Evolutionary conservation across 1,140 invertebrate species (phyloP).

Genomic region (Drosophila punjabiensis): DNA sequence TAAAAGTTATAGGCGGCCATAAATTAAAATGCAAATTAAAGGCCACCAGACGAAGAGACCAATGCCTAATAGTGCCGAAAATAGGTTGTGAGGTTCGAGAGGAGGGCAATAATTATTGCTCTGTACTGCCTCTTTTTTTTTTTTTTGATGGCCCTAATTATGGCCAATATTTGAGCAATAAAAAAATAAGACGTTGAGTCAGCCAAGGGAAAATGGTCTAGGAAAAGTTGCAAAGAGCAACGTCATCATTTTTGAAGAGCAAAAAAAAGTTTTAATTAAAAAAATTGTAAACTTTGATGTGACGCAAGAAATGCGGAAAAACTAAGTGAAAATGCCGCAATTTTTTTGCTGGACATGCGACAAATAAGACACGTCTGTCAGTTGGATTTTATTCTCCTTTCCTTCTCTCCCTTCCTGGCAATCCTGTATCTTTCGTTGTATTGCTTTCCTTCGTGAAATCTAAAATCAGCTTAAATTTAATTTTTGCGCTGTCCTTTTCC

Average conservation of each 20-base stretch:
- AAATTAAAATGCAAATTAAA: constrained; percentile 83
- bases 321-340: constrained; percentile 33
- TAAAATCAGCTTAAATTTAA: constrained; percentile 78
- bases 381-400: constrained; percentile 20
- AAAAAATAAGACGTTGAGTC: constrained; percentile 52
- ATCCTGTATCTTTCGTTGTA: constrained; percentile 10
- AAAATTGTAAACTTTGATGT: constrained; percentile 47
- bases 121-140: constrained; percentile 47
- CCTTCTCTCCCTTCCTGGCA: constrained; percentile 5
- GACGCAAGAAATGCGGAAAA: constrained; percentile 30
- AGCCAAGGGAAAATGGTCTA: constrained; percentile 22
- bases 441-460: constrained; percentile 29
- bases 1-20: constrained; percentile 79
- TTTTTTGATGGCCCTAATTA: constrained; percentile 76
- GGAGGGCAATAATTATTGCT: constrained; percentile 58
- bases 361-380: constrained; percentile 50
- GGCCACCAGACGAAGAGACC: constrained; percentile 28
- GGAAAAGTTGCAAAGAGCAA: constrained; percentile 33
- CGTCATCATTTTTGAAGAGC: constrained; percentile 45
- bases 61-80: constrained; percentile 1
- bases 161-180: constrained; percentile 75
- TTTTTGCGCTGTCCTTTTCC: constrained; percentile 61
- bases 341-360: constrained; percentile 27
- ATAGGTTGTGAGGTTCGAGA: background rate
- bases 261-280: constrained; percentile 74